Evolutionary conservation across 2,888 invertebrate species (phyloP).

Genomic region (Strigamia maritima): DNA sequence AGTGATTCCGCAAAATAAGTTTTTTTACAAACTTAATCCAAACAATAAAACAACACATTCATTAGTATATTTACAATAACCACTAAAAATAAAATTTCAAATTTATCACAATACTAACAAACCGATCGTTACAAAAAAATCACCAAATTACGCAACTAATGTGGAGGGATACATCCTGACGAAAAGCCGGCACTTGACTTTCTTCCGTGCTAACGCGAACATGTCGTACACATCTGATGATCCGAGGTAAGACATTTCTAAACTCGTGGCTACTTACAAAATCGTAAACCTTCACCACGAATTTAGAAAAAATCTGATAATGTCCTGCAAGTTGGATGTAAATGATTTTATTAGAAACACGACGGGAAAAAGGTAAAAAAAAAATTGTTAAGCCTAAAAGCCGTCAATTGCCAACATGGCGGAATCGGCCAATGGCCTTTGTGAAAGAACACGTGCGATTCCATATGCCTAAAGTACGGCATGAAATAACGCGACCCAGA

Average conservation of each 20-base stretch:
- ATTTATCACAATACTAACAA: not conserved
- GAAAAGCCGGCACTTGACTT: constrained; percentile 54
- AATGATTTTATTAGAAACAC: constrained; percentile 22
- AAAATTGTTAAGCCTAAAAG: constrained; percentile 34
- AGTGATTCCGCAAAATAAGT: not conserved
- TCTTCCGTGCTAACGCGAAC: constrained; percentile 74
- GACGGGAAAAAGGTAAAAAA: constrained; percentile 27
- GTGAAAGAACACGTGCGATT: constrained; percentile 42
- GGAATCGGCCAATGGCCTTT: constrained; percentile 42
- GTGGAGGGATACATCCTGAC: constrained; percentile 34
- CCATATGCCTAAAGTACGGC: constrained; percentile 39
- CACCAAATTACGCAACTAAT: constrained; percentile 24
- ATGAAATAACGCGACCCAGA: not conserved
- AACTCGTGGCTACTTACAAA: constrained; percentile 43
- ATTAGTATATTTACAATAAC: not conserved
- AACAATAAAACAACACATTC: not conserved
- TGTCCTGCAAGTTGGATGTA: not conserved
- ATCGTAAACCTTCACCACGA: constrained; percentile 48
- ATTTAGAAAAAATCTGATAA: constrained; percentile 46
- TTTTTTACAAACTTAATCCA: not conserved
- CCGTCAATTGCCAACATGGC: constrained; percentile 41
- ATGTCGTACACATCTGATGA: constrained; percentile 79
- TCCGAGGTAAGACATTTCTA: constrained; percentile 65
- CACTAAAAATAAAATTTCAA: not conserved
- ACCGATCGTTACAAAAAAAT: not conserved